phyloP scores from a whole-genome alignment of 2,113 vertebrate species.

The Marmota monax region DNA sequence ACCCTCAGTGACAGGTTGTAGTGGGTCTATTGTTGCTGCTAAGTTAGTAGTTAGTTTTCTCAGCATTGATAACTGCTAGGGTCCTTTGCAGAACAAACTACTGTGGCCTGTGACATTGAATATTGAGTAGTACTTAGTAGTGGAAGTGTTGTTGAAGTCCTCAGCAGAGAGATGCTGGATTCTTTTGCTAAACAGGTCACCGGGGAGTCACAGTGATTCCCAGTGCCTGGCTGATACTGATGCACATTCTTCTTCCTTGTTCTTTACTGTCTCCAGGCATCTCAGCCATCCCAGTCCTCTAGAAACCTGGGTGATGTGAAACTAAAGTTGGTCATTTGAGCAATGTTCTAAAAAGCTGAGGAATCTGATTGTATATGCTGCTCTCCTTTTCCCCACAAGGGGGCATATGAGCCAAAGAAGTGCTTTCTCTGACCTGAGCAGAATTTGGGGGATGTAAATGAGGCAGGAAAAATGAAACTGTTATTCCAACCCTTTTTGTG shows the following conservation, averaged over 20 bases:
- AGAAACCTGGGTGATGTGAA: not conserved
- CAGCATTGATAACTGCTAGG: not conserved
- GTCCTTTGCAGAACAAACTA: not conserved
- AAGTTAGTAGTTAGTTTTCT: not conserved
- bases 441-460: not conserved
- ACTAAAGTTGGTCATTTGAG: not conserved
- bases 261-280: not conserved
- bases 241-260: not conserved
- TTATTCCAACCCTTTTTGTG: not conserved
- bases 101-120: not conserved
- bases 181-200: not conserved
- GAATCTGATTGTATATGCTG: not conserved
- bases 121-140: not conserved
- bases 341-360: not conserved
- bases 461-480: not conserved
- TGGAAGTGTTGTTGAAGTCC: not conserved
- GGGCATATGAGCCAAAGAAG: not conserved
- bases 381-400: not conserved
- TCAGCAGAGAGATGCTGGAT: not conserved
- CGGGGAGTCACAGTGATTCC: not conserved
- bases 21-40: not conserved
- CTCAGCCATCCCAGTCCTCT: not conserved
- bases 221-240: not conserved
- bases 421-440: not conserved
- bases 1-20: not conserved